phyloP scores from a whole-genome alignment of 2,888 invertebrate species.

The Lasioglossum leucozonium region DNA sequence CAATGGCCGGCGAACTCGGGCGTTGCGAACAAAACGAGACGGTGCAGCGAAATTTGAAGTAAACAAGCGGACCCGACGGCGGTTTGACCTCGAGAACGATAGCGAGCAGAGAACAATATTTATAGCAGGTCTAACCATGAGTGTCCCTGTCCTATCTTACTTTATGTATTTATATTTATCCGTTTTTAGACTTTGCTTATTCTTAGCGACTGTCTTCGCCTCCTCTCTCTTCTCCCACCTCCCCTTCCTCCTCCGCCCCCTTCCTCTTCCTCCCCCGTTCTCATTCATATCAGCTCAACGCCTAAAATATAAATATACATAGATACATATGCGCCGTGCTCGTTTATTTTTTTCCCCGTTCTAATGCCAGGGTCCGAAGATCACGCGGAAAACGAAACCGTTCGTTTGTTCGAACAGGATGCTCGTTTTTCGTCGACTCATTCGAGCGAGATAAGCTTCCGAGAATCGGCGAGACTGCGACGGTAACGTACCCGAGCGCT shows the following conservation, averaged over 20 bases:
- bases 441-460: constrained; percentile 19
- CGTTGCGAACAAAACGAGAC: background rate
- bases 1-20: background rate
- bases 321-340: background rate
- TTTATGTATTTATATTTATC: constrained; percentile 46
- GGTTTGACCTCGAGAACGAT: constrained; percentile 52
- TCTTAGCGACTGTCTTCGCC: constrained; percentile 16
- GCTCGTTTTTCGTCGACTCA: constrained; percentile 9
- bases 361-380: background rate
- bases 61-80: constrained; percentile 24
- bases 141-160: constrained; percentile 32
- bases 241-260: too few relatives aligned
- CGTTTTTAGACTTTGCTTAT: constrained; percentile 9
- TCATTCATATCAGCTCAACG: constrained; percentile 17
- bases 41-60: background rate
- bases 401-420: background rate
- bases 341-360: background rate
- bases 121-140: constrained; percentile 40
- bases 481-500: background rate
- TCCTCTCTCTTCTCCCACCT: too few relatives aligned
- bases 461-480: background rate
- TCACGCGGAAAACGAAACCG: background rate
- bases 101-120: constrained; percentile 55
- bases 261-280: background rate
- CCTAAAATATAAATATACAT: background rate